A percentile compares a stretch with the other conserved stretches of the same genome.
Conservation (phyloP, 2,888 invertebrate species). For the Eupelmus urozonus region DNA sequence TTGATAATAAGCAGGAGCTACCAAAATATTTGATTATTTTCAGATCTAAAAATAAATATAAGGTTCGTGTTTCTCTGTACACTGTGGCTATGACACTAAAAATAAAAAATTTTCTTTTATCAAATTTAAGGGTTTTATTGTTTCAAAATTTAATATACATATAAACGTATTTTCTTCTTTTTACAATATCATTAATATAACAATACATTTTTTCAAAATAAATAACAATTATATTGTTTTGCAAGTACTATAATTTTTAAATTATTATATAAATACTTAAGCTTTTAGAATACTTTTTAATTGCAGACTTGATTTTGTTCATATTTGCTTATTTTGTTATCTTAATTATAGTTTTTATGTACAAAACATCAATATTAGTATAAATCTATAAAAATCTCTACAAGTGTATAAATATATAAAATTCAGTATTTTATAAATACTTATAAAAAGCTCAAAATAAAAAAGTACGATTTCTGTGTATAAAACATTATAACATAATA, state of each 20-base stretch:
- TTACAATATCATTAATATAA: conserved; percentile 19
- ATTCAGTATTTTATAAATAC: conserved; percentile 9
- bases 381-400: conserved; percentile 6
- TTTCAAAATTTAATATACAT: no score
- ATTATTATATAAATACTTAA: not conserved
- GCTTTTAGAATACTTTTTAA: not conserved
- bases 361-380: not conserved
- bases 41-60: no score
- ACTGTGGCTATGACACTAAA: no score
- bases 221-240: conserved; percentile 6
- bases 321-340: not conserved
- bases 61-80: no score
- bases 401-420: conserved; percentile 19
- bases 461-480: conserved; percentile 7
- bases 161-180: not conserved
- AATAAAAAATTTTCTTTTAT: no score
- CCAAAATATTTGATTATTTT: no score
- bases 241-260: not conserved
- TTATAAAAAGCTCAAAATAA: conserved; percentile 19
- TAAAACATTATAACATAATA: conserved; percentile 18
- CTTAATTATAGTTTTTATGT: not conserved
- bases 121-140: no score
- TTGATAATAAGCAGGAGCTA: no score
- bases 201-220: not conserved
- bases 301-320: conserved; percentile 13